Evolutionary conservation across 2,797 vertebrate genomes (phyloP).

Genomic region (Coranthus polyacanthus): DNA sequence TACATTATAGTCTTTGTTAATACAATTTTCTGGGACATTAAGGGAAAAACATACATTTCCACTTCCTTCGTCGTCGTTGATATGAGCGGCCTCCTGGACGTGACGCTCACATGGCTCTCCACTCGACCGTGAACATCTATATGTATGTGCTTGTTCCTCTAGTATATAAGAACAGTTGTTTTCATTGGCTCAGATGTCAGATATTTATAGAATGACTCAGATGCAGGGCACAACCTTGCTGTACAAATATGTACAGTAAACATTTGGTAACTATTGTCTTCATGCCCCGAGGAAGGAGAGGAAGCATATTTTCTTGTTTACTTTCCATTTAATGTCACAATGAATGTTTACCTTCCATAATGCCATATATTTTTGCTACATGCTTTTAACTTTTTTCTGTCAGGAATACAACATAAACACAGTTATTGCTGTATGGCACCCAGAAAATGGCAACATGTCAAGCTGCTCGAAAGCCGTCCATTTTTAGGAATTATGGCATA

Average conservation of each 20-base stretch:
- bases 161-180: constrained; percentile 11
- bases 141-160: background rate
- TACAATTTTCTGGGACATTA: constrained; percentile 5
- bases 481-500: too few relatives aligned
- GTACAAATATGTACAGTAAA: constrained; percentile 1
- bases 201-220: constrained; percentile 19
- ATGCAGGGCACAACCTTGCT: background rate
- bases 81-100: background rate
- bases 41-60: constrained; percentile 34
- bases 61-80: constrained; percentile 17
- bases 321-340: background rate
- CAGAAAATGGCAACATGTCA: too few relatives aligned
- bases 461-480: too few relatives aligned
- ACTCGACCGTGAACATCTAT: constrained; percentile 2
- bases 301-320: background rate
- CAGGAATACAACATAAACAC: background rate
- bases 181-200: constrained; percentile 12
- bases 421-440: too few relatives aligned
- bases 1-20: constrained; percentile 16
- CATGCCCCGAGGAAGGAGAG: background rate
- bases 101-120: constrained; percentile 8
- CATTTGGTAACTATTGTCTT: background rate
- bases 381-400: background rate
- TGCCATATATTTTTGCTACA: too few relatives aligned
- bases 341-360: background rate